Base-by-base conservation (phyloP, 1,140 invertebrate species). In the Aleiodes sp. region DNA sequence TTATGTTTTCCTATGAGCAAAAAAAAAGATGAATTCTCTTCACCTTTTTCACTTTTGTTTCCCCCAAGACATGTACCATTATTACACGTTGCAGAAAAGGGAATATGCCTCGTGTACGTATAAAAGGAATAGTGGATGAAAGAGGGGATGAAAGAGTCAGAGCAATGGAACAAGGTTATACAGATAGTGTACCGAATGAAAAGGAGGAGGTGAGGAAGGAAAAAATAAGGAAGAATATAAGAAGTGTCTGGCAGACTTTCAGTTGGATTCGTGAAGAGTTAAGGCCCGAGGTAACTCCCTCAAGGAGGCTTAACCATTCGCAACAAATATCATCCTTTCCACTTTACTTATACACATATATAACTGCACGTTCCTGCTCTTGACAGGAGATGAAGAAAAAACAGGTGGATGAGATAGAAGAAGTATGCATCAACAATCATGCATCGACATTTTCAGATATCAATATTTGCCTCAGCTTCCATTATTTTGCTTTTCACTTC, bases 241-340 rank as follows among this genome's bases (percentile, higher is more conserved):
- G 26, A 52, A 52, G 46, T 52, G 46, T 21, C 46, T 52, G 46
- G 46, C 46, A 52, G 46, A 52, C 46, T 52, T 52, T 52, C 46
- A 52, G 46, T 16, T 43, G 39, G 46, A 52, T 24, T 24, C 46
- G 46, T 52, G 46, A 52, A 52, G 46, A 12, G 46, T 16, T 24
- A 52, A 52, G 46, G 46, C 46, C 46, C 10, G 46, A 52, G 46
- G 46, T 52, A 52, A 52, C 46, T 12, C 46, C 46, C 46, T 52
- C 21, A 12, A 52, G 46, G 46, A 24, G 46, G 16, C 46, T 52
- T 21, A 26, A 52, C 46, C 4, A 52, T 52, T 52, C 46, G 26
- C 46, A 52, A 52, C 46, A 52, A 52, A 52, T 52, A 52, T 52
- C 46, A 52, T 52, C 46, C 26, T 52, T 52, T 52, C 46, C 21